Conservation (phyloP, 2,113 vertebrate species). For the Illadopsis cleaveri region DNA sequence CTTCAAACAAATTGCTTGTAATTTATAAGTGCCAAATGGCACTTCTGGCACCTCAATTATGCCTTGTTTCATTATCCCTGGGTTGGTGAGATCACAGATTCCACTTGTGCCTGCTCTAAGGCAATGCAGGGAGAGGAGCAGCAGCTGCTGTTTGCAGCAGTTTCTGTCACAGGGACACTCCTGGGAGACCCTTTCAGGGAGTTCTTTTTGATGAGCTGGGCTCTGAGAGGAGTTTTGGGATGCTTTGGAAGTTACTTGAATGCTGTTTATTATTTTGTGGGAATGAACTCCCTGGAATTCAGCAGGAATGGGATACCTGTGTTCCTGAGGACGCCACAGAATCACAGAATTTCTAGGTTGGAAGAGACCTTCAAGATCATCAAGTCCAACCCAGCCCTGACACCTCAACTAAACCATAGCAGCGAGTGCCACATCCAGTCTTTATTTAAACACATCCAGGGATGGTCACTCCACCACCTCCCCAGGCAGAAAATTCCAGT, state of each 20-base stretch:
- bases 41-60: constrained; percentile 14
- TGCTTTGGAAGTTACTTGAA: not conserved
- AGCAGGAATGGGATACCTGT: not conserved
- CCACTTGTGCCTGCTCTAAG: not conserved
- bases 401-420: not conserved
- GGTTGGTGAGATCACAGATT: not conserved
- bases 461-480: too few species aligned
- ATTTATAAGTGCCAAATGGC: constrained; percentile 28
- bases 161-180: not conserved
- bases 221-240: not conserved
- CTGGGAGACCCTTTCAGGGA: not conserved
- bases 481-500: too few species aligned
- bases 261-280: not conserved
- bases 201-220: not conserved
- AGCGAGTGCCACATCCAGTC: not conserved
- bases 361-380: not conserved
- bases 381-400: not conserved
- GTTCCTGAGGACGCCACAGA: not conserved
- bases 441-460: too few species aligned
- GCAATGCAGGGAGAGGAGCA: not conserved
- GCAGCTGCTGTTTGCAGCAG: not conserved
- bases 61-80: constrained; percentile 7
- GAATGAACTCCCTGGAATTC: not conserved
- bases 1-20: not conserved
- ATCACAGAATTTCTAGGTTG: not conserved